A percentile compares a stretch with the other conserved stretches of the same genome.
Evolutionary conservation across 2,888 invertebrate species (phyloP).

Genomic region (Hirudinaria manillensis): DNA sequence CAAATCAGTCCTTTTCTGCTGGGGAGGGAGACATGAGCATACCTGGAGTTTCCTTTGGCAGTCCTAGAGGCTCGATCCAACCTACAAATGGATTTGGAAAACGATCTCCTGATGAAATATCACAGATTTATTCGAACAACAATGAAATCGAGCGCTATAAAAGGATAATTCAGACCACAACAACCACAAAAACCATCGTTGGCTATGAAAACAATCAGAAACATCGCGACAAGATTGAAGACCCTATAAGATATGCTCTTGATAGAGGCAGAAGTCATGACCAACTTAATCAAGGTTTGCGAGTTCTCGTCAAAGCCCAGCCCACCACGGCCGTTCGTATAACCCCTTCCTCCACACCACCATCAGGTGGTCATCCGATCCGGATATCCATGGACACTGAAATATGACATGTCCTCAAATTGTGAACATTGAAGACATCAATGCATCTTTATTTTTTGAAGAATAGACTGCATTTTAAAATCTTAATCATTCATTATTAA

Average conservation of each 20-base stretch:
- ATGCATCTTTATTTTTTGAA: neutral
- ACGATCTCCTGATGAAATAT: neutral
- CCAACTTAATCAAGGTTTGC: constrained; percentile 4
- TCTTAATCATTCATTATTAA: too few relatives aligned
- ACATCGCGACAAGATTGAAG: neutral
- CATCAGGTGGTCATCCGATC: constrained; percentile 15
- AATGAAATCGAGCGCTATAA: neutral
- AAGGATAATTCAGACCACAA: neutral
- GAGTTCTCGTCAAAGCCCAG: constrained; percentile 31
- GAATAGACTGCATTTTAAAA: too few relatives aligned
- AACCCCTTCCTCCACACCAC: constrained; percentile 34
- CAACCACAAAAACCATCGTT: constrained; percentile 1
- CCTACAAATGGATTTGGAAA: neutral
- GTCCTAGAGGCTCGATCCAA: neutral
- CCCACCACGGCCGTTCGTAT: constrained; percentile 32
- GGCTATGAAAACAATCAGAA: neutral
- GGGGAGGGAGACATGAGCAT: constrained; percentile 32
- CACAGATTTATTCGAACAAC: neutral
- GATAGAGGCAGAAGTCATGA: neutral
- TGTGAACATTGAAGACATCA: neutral
- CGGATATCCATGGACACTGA: constrained; percentile 27
- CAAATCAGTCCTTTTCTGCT: constrained; percentile 29
- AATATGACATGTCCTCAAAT: constrained; percentile 1
- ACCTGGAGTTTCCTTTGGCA: constrained; percentile 18
- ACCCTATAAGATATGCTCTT: constrained; percentile 5